Base-by-base conservation (phyloP, 2,888 invertebrate species). In the Busseola fusca region DNA sequence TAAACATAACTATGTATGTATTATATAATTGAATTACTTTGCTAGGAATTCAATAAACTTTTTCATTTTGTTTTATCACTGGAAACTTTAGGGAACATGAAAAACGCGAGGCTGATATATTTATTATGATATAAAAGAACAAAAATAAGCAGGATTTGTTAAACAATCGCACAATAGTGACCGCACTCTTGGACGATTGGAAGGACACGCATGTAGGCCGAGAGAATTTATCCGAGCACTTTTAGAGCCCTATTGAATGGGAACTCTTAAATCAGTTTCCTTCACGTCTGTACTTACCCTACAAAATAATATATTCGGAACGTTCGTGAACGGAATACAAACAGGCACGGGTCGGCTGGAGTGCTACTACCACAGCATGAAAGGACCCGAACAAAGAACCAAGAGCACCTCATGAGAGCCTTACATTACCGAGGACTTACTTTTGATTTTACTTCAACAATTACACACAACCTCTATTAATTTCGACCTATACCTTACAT, bases 281-380 rank as follows among this genome's bases (percentile, higher is more conserved):
- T 91, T 88, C 88, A 89, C 91, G 90, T 92, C 87, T 92, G 91
- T 91, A 92, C 90, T 87, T 88, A 86, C 88, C 88, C 88, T 88
- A 89, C 89, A 88, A 91, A 92, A 94, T 94, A 94, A 94, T 93
- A 92, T 93, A 95, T 94, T 93, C 94, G 88, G 86, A 91, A 91
- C 92, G 92, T 94, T 93, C 93, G 94, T 93, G 94, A 91, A 93
- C 93, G 89, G 93, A 94, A 94, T 94, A 94, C 92, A 93, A 94
- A 94, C 91, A 93, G 87, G 88, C 87, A 78, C 84, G 91, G 90
- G 89, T 86, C 88, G 91, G 75, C 85, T 91, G 88, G 88, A 92
- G 91, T 90, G 90, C 89, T 88, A 87, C 88, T 86, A 89, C 90
- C 90, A 89, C 83, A 88, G 90, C 86, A 91, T 92, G 90, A 91